phyloP scores from a whole-genome alignment of 2,888 invertebrate species.

The Synergus gifuensis region DNA sequence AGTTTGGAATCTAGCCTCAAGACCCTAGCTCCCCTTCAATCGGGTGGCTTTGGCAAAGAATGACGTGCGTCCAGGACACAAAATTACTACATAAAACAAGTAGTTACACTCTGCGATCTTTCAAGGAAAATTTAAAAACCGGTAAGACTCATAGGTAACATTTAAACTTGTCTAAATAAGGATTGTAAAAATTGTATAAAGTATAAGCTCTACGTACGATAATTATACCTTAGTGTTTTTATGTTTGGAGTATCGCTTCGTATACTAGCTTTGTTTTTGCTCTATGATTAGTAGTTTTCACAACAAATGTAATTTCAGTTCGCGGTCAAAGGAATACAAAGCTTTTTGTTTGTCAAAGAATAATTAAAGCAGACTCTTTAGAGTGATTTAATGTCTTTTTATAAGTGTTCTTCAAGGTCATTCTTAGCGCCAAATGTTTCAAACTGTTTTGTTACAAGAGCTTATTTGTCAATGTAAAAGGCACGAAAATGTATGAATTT shows the following conservation, averaged over 20 bases:
- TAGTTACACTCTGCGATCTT: neutral
- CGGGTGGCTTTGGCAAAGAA: slow-evolving; percentile 9
- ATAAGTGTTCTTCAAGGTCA: slow-evolving; percentile 7
- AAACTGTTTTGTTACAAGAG: neutral
- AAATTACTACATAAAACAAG: slow-evolving; percentile 16
- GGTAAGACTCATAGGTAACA: neutral
- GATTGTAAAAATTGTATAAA: neutral
- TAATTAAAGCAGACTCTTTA: neutral
- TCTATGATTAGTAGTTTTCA: neutral
- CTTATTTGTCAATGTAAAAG: neutral
- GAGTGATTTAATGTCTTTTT: slow-evolving; percentile 2
- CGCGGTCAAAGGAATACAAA: neutral
- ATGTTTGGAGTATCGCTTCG: neutral
- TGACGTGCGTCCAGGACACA: slow-evolving; percentile 10
- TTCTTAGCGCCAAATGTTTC: neutral
- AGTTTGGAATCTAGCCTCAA: neutral
- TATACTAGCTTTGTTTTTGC: neutral
- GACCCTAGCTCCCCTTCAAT: neutral
- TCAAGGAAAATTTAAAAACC: slow-evolving; percentile 20
- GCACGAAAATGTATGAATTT: neutral
- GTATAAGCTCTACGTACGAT: neutral
- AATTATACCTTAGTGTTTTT: neutral
- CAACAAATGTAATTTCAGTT: neutral
- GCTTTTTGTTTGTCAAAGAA: neutral
- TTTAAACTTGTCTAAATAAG: neutral